These are phyloP conservation scores for Pseudomyrmex concolor DNA, from an alignment of 1,140 invertebrate genomes.

Conservation along the genomic window DNA sequence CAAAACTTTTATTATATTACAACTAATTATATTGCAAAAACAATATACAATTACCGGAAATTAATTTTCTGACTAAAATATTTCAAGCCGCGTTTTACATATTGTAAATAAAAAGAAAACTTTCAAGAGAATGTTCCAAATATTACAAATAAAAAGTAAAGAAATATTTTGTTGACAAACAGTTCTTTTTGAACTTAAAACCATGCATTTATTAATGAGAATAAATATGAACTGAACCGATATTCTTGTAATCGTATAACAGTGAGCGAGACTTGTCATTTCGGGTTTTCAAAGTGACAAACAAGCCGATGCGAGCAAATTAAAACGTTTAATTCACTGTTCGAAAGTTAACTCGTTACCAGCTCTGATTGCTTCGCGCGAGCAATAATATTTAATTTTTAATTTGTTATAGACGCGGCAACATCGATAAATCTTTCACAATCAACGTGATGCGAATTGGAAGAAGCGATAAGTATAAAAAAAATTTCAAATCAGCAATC, in stretches of 20 bases:
- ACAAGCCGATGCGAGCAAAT: constrained; percentile 31
- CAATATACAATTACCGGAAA: not conserved
- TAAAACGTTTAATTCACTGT: constrained; percentile 48
- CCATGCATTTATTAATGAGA: too few species aligned
- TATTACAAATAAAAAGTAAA: too few species aligned
- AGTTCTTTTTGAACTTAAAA: not conserved
- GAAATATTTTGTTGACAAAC: too few species aligned
- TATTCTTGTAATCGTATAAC: not conserved
- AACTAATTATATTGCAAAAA: too few species aligned
- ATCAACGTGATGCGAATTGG: constrained; percentile 28
- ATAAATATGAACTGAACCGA: not conserved
- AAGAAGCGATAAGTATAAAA: constrained; percentile 55
- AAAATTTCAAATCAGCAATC: constrained; percentile 62
- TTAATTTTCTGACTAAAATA: not conserved
- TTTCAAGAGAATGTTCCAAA: too few species aligned
- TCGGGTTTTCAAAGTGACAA: constrained; percentile 38
- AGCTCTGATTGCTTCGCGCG: constrained; percentile 31
- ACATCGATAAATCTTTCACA: constrained; percentile 53
- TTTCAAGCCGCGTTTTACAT: not conserved
- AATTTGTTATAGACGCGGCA: constrained; percentile 35
- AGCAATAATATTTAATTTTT: constrained; percentile 52
- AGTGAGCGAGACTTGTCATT: constrained; percentile 25
- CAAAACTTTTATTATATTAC: too few species aligned
- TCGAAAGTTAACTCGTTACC: constrained; percentile 49
- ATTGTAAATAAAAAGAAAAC: not conserved